phyloP scores from a whole-genome alignment of 2,113 vertebrate genomes.

The Lutjanus erythropterus region DNA sequence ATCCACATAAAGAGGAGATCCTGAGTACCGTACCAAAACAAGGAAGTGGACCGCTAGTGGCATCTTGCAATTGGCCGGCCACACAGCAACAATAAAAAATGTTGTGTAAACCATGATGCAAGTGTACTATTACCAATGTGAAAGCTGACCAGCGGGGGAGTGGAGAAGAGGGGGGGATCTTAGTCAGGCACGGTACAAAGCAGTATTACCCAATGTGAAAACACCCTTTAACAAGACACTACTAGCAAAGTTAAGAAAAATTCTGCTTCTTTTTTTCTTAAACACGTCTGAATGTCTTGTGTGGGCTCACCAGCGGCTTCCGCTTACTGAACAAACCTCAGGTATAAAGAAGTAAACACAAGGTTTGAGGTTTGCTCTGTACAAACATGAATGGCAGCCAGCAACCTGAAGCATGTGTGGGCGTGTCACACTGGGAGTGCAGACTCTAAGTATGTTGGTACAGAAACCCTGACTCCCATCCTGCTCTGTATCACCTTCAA shows the following conservation, averaged over 20 bases:
- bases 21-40: too few relatives aligned
- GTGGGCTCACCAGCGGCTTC: neutral
- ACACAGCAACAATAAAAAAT: too few relatives aligned
- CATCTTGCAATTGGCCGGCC: too few relatives aligned
- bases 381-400: neutral
- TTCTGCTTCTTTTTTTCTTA: neutral
- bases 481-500: neutral
- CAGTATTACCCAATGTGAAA: too few relatives aligned
- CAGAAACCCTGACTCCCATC: neutral
- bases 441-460: constrained; percentile 3
- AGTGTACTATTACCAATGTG: too few relatives aligned
- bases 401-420: constrained; percentile 4
- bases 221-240: neutral
- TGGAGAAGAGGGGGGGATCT: too few relatives aligned
- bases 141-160: too few relatives aligned
- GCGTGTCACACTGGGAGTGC: constrained; percentile 2
- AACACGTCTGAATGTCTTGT: neutral
- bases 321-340: neutral
- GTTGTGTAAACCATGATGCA: too few relatives aligned
- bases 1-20: too few relatives aligned
- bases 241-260: neutral
- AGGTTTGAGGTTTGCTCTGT: neutral
- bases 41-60: too few relatives aligned
- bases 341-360: neutral
- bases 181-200: too few relatives aligned